Percentiles rank a stretch among this genome's conserved stretches.
These are phyloP conservation scores for Hycleus cichorii DNA, from an alignment of 1,140 invertebrate species.

Conservation along the genomic window DNA sequence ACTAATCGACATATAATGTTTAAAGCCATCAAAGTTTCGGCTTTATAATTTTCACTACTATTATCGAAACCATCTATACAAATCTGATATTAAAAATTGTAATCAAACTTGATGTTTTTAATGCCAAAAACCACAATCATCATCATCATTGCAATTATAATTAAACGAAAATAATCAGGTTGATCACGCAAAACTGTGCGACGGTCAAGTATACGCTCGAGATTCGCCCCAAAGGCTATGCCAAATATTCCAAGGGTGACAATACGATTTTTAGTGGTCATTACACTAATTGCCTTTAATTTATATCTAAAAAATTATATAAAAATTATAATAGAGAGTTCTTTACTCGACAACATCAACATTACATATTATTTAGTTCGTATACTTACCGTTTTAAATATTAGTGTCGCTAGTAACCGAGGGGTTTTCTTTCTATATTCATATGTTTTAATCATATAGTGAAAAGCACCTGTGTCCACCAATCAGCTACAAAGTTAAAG, in stretches of 20 bases:
- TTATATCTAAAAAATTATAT: neutral
- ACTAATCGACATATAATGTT: too few relatives aligned
- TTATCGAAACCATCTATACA: too few relatives aligned
- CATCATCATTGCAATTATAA: too few relatives aligned
- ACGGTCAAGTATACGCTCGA: neutral
- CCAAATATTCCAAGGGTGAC: too few relatives aligned
- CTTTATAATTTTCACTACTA: too few relatives aligned
- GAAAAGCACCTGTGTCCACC: constrained; percentile 28
- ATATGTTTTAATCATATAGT: constrained; percentile 37
- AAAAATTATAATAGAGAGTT: neutral
- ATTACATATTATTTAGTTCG: constrained; percentile 25
- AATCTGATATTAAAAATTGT: too few relatives aligned
- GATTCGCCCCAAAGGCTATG: too few relatives aligned
- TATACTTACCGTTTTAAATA: constrained; percentile 19
- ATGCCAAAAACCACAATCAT: too few relatives aligned
- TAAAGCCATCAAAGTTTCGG: too few relatives aligned
- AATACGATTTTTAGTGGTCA: too few relatives aligned
- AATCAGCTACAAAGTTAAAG: constrained; percentile 26
- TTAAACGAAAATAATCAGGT: too few relatives aligned
- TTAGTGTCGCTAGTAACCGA: constrained; percentile 37
- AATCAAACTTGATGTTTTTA: too few relatives aligned
- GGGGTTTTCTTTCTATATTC: constrained; percentile 21
- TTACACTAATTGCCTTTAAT: neutral
- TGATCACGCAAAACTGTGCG: neutral
- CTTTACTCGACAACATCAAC: constrained; percentile 16